Conservation (phyloP, 2,888 invertebrate genomes). For the Seladonia tumulorum region DNA sequence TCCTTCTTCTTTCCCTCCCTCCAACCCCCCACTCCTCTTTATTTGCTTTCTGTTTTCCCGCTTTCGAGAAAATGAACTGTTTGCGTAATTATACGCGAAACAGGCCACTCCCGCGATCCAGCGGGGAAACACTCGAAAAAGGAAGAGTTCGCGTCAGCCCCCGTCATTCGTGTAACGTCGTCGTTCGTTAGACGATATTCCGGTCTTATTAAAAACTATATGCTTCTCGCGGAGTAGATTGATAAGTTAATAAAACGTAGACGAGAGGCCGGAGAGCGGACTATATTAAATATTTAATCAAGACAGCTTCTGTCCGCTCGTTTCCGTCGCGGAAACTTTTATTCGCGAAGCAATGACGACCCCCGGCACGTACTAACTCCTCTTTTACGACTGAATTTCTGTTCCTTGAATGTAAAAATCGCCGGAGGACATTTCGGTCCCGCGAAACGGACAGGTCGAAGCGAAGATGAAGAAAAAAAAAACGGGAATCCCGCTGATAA, state of each 20-base stretch:
- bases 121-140: background rate
- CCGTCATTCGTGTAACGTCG: background rate
- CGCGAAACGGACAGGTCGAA: background rate
- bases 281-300: slow-evolving; percentile 16
- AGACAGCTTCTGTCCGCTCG: background rate
- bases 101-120: background rate
- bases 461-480: background rate
- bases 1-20: no score
- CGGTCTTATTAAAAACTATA: slow-evolving; percentile 1
- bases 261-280: background rate
- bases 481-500: background rate
- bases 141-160: background rate
- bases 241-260: slow-evolving; percentile 7
- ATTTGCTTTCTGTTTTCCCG: background rate
- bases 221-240: background rate
- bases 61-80: background rate
- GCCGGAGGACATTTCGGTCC: background rate
- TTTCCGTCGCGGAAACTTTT: background rate
- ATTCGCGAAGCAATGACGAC: background rate
- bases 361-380: background rate
- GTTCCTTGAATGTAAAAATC: background rate
- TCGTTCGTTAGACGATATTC: background rate
- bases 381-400: background rate
- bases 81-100: background rate
- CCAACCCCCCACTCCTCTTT: background rate